Conservation (phyloP, 2,888 invertebrate genomes). For the Automeris io region DNA sequence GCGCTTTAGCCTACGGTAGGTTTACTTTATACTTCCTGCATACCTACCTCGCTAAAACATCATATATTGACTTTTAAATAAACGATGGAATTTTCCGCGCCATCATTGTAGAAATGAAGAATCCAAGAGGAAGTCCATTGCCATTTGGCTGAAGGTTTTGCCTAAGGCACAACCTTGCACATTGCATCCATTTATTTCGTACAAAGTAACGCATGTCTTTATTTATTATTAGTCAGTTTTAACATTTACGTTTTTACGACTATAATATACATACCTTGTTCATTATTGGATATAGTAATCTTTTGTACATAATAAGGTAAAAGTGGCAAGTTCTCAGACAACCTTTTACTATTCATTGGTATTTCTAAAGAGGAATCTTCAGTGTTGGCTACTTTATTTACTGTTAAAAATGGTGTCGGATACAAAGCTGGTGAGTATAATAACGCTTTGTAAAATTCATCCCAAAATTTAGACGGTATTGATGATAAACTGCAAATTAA, state of each 20-base stretch:
- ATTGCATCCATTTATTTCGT: too few relatives aligned
- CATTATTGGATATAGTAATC: slow-evolving; percentile 37
- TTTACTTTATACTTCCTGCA: too few relatives aligned
- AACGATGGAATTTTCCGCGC: too few relatives aligned
- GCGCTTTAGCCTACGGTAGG: too few relatives aligned
- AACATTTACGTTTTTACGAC: neutral
- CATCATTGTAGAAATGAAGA: too few relatives aligned
- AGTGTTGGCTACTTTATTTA: slow-evolving; percentile 14
- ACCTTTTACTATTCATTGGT: slow-evolving; percentile 37
- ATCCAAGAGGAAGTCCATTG: too few relatives aligned
- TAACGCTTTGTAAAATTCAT: slow-evolving; percentile 49
- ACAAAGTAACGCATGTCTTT: too few relatives aligned
- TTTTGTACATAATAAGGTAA: slow-evolving; percentile 54
- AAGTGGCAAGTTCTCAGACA: slow-evolving; percentile 50
- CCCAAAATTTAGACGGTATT: slow-evolving; percentile 48
- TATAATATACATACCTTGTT: slow-evolving; percentile 27
- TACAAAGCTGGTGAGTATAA: slow-evolving; percentile 47
- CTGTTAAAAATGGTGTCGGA: slow-evolving; percentile 43
- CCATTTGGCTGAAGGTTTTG: too few relatives aligned
- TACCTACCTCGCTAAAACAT: too few relatives aligned
- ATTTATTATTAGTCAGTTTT: too few relatives aligned
- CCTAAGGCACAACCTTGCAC: too few relatives aligned
- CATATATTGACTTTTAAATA: too few relatives aligned
- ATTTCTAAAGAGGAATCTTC: slow-evolving; percentile 29
- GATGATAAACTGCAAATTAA: slow-evolving; percentile 43